phyloP scores from a whole-genome alignment of 2,797 vertebrate species.

The Acridotheres tristis region DNA sequence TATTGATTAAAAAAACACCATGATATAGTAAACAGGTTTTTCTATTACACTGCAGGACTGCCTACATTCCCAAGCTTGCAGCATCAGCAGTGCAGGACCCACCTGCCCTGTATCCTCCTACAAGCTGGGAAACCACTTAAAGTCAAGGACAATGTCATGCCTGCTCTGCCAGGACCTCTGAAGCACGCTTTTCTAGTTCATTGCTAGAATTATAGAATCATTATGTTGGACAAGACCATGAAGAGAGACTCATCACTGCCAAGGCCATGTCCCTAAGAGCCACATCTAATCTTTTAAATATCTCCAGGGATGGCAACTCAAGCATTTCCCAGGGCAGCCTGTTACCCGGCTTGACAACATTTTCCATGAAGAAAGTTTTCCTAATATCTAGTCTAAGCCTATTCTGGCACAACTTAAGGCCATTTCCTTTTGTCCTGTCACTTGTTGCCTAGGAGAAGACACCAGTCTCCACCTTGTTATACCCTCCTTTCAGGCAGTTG shows the following conservation, averaged over 20 bases:
- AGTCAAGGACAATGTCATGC: not conserved
- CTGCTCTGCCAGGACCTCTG: not conserved
- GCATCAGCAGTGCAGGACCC: not conserved
- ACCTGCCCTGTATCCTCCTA: not conserved
- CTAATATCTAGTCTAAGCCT: no score
- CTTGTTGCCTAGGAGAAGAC: no score
- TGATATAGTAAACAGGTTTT: not conserved
- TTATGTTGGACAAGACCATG: not conserved
- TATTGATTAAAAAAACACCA: not conserved
- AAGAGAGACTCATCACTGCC: not conserved
- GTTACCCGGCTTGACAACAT: no score
- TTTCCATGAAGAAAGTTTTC: no score
- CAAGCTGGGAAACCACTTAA: not conserved
- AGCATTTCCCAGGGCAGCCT: not conserved
- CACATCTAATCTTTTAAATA: not conserved
- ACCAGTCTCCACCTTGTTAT: no score
- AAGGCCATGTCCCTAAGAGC: not conserved
- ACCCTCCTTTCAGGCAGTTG: no score
- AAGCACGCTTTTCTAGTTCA: not conserved
- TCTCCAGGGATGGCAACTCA: fast-evolving
- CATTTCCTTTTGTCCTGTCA: no score
- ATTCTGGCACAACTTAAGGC: no score
- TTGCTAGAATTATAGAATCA: not conserved
- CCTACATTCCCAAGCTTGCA: not conserved
- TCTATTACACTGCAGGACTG: not conserved